Base-by-base conservation (phyloP, 1,140 invertebrate species). In the Drosophila subobscura region DNA sequence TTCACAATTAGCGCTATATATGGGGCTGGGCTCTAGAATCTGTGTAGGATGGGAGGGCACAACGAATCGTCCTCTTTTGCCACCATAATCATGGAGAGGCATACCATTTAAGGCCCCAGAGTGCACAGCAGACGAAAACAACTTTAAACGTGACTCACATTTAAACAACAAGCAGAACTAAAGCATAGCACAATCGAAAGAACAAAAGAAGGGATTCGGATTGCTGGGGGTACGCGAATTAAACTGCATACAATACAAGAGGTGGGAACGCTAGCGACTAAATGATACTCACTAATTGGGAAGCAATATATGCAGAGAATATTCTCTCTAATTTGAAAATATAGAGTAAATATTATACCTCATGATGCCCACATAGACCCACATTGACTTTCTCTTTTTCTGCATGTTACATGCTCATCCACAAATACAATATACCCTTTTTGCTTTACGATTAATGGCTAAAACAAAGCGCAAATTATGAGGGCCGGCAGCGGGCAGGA, bases 121-220 rank as follows among this genome's bases (percentile, higher is more conserved):
- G 54, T 37, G 59, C 65, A 59, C 59, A 47, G 5, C 46, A 72
- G 41, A 59, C 12, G 56, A 53, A 50, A 49, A 57, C 55, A 86
- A 78, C 83, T 86, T 81, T 81, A 71, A 81, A 86, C 83, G 81
- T 86, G 81, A 88, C 83, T 86, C 65, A 88, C 78, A 86, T 86
- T 81, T 83, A 50, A 78, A 81, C 53, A 53, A 59, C 46, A 42
- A 29, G 4, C 42, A 46, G 40, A 6, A 65, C 33, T 37, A 12
- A 37, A 12, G 10, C 33, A 27, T 5, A 27, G 5, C 25, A 37
- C 33, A 37, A 37, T 16, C 33, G 29, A 25, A 20, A 14, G 40
- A 53, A 70, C 72, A 63, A 64, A 64, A 23, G 40, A 50, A 33
- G 16, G 49, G 49, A 45, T 2, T n/a, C 46, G 29, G 14, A 20